These are phyloP conservation scores for Cephus sareptanus DNA, from an alignment of 2,888 invertebrate genomes.

Conservation along the genomic window DNA sequence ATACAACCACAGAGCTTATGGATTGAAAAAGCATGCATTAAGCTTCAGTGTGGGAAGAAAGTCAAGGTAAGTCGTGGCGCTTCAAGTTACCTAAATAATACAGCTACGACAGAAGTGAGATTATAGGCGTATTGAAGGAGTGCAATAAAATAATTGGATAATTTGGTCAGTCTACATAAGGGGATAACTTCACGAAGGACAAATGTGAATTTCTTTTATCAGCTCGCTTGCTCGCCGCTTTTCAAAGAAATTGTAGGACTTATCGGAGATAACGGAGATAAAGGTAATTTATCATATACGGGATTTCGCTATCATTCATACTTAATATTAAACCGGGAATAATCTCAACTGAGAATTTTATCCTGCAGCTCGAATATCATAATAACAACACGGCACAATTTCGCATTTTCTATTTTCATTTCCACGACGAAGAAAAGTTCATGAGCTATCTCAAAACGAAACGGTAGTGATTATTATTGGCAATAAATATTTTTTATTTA, in stretches of 20 bases:
- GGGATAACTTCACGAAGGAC: background rate
- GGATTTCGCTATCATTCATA: background rate
- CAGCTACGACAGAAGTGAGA: no score
- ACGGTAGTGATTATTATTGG: slow-evolving; percentile 21
- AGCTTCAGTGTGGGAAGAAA: background rate
- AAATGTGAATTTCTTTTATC: background rate
- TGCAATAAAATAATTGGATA: background rate
- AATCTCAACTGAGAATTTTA: background rate
- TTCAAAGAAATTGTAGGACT: background rate
- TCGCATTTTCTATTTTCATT: background rate
- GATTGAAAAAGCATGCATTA: background rate
- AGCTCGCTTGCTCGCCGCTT: background rate
- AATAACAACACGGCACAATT: background rate
- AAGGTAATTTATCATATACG: background rate
- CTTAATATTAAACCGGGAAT: background rate
- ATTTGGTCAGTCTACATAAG: background rate
- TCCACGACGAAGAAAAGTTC: background rate
- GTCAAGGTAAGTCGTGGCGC: background rate
- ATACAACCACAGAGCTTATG: no score
- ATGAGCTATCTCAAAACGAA: background rate
- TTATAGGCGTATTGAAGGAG: background rate
- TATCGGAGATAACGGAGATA: background rate
- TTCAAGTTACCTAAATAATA: background rate
- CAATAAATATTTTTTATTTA: slow-evolving; percentile 58
- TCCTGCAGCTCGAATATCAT: background rate